Evolutionary conservation across 1,140 invertebrate genomes (phyloP).

Genomic region (Charaxes varanes): DNA sequence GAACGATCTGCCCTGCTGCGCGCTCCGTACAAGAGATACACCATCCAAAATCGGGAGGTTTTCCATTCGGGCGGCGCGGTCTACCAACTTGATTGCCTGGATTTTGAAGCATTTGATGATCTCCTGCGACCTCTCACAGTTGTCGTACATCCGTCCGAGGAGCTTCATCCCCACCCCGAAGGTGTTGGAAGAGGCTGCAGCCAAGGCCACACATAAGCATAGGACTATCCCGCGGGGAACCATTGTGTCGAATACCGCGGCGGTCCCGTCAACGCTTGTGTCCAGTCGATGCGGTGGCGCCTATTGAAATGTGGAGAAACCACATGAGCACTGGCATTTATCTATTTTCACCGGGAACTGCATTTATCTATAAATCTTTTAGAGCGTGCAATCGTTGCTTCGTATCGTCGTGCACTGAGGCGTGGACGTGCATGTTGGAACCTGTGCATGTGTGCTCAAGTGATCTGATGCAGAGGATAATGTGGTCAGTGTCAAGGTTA

Average conservation of each 20-base stretch:
- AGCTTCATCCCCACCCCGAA: constrained; percentile 56
- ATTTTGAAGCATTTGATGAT: constrained; percentile 80
- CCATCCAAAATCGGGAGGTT: constrained; percentile 78
- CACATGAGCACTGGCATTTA: constrained; percentile 71
- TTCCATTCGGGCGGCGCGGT: constrained; percentile 77
- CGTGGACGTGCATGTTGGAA: constrained; percentile 44
- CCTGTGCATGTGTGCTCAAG: constrained; percentile 31
- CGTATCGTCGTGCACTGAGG: constrained; percentile 62
- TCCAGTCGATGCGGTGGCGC: constrained; percentile 60
- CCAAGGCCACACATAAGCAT: constrained; percentile 43
- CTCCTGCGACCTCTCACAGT: constrained; percentile 77
- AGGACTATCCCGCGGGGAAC: constrained; percentile 54
- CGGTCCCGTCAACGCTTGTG: constrained; percentile 35
- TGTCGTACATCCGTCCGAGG: constrained; percentile 75
- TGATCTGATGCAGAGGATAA: constrained; percentile 27
- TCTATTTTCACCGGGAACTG: constrained; percentile 74
- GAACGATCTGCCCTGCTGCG: constrained; percentile 47
- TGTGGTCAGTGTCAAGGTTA: constrained; percentile 39
- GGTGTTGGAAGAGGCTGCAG: constrained; percentile 40
- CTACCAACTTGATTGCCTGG: constrained; percentile 77
- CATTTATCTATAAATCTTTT: constrained; percentile 75
- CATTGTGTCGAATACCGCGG: constrained; percentile 47
- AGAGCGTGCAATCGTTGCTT: constrained; percentile 74
- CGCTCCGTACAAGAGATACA: constrained; percentile 67
- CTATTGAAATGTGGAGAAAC: constrained; percentile 68